Evolutionary conservation across 1,140 invertebrate species (phyloP), one percentile per base, ranked within the genome.

Genomic region (Drosophila repleta): DNA sequence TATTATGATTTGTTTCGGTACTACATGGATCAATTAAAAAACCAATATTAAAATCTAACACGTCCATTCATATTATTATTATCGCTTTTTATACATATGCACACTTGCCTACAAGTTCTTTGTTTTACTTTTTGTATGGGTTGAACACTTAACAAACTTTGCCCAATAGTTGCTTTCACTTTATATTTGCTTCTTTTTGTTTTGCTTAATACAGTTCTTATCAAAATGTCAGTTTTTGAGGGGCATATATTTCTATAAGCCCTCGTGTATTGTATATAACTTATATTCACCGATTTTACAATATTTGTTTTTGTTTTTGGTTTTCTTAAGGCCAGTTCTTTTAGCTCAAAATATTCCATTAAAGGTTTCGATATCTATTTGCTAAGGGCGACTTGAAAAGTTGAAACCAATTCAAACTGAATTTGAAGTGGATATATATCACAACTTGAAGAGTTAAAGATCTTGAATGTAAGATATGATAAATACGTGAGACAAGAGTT

Each of bases 41-140:
- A 67, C 21, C 69, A 66, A 72, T 65, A 65, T 65, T 70, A 49
- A 65, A 65, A 65, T 65, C 68, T 57, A 70, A 51, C 37, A 56
- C 43, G n/a, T 49, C 58, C 11, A 29, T 32, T 11, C 15, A 43
- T 35, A 39, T 41, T 32, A 39, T 41, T 46, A 58, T 11, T 46
- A 46, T 60, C 24, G 20, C 39, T 15, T 56, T 57, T 45, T 45
- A 45, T 57, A 45, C 24, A 45, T 43, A 26, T 57, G 32, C 55
- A 57, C 21, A 57, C 41, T 57, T 26, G 21, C 15, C 37, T 60
- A 46, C 26, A 17, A 60, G 39, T 43, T 43, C 32, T 17, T 43
- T 43, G 15, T n/a, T 53, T n/a, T n/a, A n/a, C n/a, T n/a, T n/a
- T n/a, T 67, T 45, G 24, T 62, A 39, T 60, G 69, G 48, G 29